A percentile compares a stretch with the other conserved stretches of the same genome.
Evolutionary conservation across 1,140 invertebrate genomes (phyloP).

Genomic region (Zaprionus tsacasi): DNA sequence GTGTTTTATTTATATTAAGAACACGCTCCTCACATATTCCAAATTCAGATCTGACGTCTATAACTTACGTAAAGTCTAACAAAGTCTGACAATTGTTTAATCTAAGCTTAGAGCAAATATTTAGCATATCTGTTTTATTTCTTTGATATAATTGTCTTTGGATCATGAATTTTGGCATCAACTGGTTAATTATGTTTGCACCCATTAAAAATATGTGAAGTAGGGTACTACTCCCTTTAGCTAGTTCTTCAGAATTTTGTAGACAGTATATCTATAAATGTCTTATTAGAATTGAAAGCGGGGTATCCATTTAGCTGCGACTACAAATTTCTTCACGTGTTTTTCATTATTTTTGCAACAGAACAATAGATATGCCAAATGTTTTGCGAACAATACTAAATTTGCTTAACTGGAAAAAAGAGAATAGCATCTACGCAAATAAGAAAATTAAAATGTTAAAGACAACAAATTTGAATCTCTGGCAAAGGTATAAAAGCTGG

Average conservation of each 20-base stretch:
- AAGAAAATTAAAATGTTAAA: slow-evolving; percentile 43
- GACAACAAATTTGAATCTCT: slow-evolving; percentile 15
- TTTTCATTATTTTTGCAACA: slow-evolving; percentile 32
- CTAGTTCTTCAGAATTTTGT: no score
- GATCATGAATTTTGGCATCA: slow-evolving; percentile 39
- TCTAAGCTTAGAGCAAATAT: slow-evolving; percentile 64
- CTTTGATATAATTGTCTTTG: slow-evolving; percentile 31
- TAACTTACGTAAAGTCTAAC: slow-evolving; percentile 64
- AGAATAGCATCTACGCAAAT: slow-evolving; percentile 67
- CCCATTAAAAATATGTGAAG: background rate
- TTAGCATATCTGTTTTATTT: slow-evolving; percentile 68
- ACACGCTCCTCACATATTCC: slow-evolving; percentile 33
- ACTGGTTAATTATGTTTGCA: slow-evolving; percentile 11
- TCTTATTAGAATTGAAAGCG: background rate
- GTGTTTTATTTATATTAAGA: slow-evolving; percentile 24
- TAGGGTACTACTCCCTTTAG: background rate
- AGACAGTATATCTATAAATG: background rate
- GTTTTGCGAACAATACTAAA: slow-evolving; percentile 61
- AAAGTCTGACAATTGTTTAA: slow-evolving; percentile 64
- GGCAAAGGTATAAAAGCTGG: slow-evolving; percentile 60
- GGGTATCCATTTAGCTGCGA: background rate
- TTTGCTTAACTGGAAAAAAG: slow-evolving; percentile 63
- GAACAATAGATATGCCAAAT: slow-evolving; percentile 65
- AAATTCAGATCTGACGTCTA: slow-evolving; percentile 63
- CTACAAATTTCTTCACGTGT: background rate